phyloP scores from a whole-genome alignment of 2,888 invertebrate genomes.

The Macaria liturata region DNA sequence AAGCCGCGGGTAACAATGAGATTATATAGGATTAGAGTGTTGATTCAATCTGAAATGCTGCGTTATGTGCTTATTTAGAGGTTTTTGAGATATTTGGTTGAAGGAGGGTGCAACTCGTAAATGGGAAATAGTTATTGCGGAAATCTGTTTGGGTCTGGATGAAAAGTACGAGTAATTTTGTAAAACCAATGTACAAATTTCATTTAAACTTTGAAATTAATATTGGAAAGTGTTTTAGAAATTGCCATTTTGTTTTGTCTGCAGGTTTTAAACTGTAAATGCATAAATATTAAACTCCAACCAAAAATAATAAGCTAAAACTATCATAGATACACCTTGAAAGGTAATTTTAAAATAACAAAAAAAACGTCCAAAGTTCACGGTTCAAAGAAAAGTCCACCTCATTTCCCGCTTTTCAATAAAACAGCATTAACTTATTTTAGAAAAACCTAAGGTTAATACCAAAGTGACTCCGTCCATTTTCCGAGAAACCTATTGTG shows the following conservation, averaged over 20 bases:
- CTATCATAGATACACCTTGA: too few species aligned
- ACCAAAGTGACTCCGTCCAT: conserved; percentile 55
- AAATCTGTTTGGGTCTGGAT: too few species aligned
- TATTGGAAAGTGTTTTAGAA: too few species aligned
- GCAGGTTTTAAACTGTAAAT: too few species aligned
- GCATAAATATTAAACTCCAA: too few species aligned
- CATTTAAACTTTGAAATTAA: too few species aligned
- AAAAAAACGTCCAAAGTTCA: conserved; percentile 9
- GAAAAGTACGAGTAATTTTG: too few species aligned
- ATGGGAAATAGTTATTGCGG: too few species aligned
- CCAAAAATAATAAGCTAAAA: too few species aligned
- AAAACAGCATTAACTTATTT: conserved; percentile 36
- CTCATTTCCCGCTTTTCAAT: conserved; percentile 25
- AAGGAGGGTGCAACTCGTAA: neutral
- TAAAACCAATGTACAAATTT: too few species aligned
- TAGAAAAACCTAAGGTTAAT: conserved; percentile 50
- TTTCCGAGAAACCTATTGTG: conserved; percentile 63
- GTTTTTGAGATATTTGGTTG: conserved; percentile 8
- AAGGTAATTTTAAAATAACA: neutral
- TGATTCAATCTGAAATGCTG: conserved; percentile 51
- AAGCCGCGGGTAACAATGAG: conserved; percentile 48
- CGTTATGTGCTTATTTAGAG: conserved; percentile 21
- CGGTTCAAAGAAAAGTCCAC: conserved; percentile 19
- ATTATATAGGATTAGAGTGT: conserved; percentile 52
- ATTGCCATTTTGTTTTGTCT: too few species aligned